Conservation (phyloP, 2,888 invertebrate species). For the Lampropteryx suffumata region DNA sequence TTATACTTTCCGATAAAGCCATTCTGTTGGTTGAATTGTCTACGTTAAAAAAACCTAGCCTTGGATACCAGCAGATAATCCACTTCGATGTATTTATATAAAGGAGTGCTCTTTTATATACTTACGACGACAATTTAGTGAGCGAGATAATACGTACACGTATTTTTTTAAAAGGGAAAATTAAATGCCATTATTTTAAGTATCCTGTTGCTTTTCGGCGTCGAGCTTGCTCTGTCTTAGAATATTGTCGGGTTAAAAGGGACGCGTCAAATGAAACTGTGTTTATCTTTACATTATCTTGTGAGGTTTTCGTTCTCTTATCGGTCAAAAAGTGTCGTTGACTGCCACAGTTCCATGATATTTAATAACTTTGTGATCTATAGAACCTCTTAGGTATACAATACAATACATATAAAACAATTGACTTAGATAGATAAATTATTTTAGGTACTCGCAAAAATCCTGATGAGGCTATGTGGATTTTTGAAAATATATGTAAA, state of each 20-base stretch:
- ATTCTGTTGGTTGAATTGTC: too few species aligned
- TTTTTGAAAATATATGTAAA: too few species aligned
- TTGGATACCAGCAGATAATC: constrained; percentile 16
- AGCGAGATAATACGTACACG: constrained; percentile 19
- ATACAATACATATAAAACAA: too few species aligned
- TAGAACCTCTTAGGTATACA: too few species aligned
- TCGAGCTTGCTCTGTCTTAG: constrained; percentile 13
- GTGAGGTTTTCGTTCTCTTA: constrained; percentile 12
- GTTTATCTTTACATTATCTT: constrained; percentile 5
- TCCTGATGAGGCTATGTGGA: too few species aligned
- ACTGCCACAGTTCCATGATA: too few species aligned
- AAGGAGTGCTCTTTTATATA: constrained; percentile 21
- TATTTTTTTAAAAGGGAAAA: constrained; percentile 24
- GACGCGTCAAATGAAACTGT: neutral
- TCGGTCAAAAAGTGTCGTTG: constrained; percentile 13
- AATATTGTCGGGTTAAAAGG: constrained; percentile 7
- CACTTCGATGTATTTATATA: constrained; percentile 24
- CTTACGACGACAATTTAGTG: constrained; percentile 25
- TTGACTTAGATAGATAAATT: too few species aligned
- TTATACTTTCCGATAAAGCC: too few species aligned
- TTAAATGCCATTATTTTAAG: constrained; percentile 26
- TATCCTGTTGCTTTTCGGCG: constrained; percentile 28
- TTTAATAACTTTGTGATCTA: too few species aligned
- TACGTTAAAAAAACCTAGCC: too few species aligned
- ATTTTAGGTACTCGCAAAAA: too few species aligned